phyloP scores from a whole-genome alignment of 2,888 invertebrate species.

The Drosophila setosimentum region DNA sequence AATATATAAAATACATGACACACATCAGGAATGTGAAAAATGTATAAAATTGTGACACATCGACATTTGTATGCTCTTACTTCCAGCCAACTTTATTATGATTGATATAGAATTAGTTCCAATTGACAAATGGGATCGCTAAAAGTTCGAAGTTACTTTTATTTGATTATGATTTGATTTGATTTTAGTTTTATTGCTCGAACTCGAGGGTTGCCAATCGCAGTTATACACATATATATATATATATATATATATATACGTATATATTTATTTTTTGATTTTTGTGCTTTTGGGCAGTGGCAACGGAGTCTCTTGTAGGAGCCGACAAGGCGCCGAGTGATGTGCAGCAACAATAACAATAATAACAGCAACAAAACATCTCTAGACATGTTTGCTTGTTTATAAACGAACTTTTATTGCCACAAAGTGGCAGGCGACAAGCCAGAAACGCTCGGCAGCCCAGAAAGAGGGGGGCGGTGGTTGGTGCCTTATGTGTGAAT shows the following conservation, averaged over 20 bases:
- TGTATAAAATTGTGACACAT: conserved; percentile 14
- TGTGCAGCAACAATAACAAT: conserved; percentile 54
- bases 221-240: background rate
- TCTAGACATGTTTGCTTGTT: conserved; percentile 69
- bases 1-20: conserved; percentile 15
- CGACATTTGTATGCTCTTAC: conserved; percentile 23
- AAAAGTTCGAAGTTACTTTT: background rate
- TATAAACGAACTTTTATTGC: conserved; percentile 78
- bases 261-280: conserved; percentile 1
- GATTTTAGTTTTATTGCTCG: background rate
- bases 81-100: background rate
- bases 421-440: conserved; percentile 74
- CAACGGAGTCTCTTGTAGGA: conserved; percentile 23
- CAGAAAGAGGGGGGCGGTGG: conserved; percentile 1
- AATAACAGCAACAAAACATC: conserved; percentile 50
- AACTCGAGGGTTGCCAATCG: background rate
- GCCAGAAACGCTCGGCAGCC: conserved; percentile 49
- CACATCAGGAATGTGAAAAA: conserved; percentile 25
- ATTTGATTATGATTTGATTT: conserved; percentile 7
- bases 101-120: background rate
- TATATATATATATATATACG: background rate
- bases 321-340: conserved; percentile 67
- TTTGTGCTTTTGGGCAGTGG: conserved; percentile 13
- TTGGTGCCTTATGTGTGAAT: background rate
- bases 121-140: background rate